phyloP scores from a whole-genome alignment of 2,113 vertebrate species.

The Perccottus glenii region DNA sequence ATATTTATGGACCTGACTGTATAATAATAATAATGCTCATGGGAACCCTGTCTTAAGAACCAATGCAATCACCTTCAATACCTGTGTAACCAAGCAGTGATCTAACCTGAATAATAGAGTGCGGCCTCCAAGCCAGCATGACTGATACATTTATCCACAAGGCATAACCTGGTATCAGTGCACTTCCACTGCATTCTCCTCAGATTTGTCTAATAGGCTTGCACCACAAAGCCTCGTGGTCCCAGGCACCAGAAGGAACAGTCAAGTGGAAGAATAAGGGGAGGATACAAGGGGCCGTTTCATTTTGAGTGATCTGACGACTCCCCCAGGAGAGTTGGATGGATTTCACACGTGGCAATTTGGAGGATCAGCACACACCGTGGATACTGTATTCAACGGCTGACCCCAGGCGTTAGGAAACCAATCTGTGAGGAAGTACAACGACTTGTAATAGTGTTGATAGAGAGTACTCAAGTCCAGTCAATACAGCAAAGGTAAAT shows the following conservation, averaged over 20 bases:
- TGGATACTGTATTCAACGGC: conserved; percentile 62
- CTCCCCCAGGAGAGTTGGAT: conserved; percentile 68
- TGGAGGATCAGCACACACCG: conserved; percentile 71
- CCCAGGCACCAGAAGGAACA: conserved; percentile 55
- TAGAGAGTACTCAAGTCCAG: conserved; percentile 13
- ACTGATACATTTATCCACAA: conserved; percentile 82
- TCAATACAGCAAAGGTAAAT: background rate
- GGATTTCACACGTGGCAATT: conserved; percentile 76
- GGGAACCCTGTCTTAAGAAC: conserved; percentile 13
- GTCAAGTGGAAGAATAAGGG: conserved; percentile 60
- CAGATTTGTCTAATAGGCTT: conserved; percentile 83
- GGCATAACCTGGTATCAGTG: conserved; percentile 74
- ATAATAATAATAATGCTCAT: too few relatives aligned
- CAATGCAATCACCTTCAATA: conserved; percentile 49
- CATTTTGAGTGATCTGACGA: conserved; percentile 72
- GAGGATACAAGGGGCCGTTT: conserved; percentile 65
- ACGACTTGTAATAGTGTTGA: conserved; percentile 34
- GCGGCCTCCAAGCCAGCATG: conserved; percentile 74
- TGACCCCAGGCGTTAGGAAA: conserved; percentile 63
- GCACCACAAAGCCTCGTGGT: conserved; percentile 58
- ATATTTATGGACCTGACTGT: too few relatives aligned
- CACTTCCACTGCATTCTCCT: conserved; percentile 68
- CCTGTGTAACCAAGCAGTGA: conserved; percentile 60
- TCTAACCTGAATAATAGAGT: conserved; percentile 62
- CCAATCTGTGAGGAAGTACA: conserved; percentile 47